Base-by-base conservation (phyloP, 2,888 invertebrate species). In the Altica lythri region DNA sequence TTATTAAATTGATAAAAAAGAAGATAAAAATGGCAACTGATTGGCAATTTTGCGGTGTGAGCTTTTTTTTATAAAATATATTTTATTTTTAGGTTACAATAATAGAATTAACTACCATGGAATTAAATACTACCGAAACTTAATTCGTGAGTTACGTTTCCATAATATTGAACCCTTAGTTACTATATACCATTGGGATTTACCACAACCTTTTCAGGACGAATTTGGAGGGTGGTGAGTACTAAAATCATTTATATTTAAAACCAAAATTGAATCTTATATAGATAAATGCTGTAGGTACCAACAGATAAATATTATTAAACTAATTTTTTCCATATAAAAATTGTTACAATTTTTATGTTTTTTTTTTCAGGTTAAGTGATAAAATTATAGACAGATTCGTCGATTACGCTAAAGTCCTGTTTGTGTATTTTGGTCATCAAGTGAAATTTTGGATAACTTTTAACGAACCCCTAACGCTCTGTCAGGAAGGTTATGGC, bases 381-480 rank as follows among this genome's bases (percentile, higher is more conserved):
- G 29, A 29, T 10, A 29, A 13, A 14, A 22, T 40, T 25, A 13
- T 40, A 12, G 25, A 13, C 0, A 32, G 44, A 27, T 51, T 10
- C 55, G 79, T 75, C 60, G 81, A 83, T 60, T 83, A 81, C 60
- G 83, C 83, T 0, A 70, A 77, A 51, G 72, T 82, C 0, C 78
- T 74, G 4, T 72, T 65, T 37, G 51, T 61, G 14, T 16, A 58
- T n/a, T 66, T 69, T 40, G 70, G 71, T 2, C 65, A 67, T 44
- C 42, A 61, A 13, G 75, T 77, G 0, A 73, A 79, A 55, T 66
- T 68, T 32, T 82, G 81, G 81, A 70, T 79, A 3, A 81, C 82
- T 0, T 75, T 81, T 54, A 82, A 82, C 59, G 82, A 82, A 63
- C 79, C 80, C 0, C 70, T 63, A 43, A 61, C 63, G 30, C 59